Base-by-base conservation (phyloP, 2,888 invertebrate species). In the Pheosia gnoma region DNA sequence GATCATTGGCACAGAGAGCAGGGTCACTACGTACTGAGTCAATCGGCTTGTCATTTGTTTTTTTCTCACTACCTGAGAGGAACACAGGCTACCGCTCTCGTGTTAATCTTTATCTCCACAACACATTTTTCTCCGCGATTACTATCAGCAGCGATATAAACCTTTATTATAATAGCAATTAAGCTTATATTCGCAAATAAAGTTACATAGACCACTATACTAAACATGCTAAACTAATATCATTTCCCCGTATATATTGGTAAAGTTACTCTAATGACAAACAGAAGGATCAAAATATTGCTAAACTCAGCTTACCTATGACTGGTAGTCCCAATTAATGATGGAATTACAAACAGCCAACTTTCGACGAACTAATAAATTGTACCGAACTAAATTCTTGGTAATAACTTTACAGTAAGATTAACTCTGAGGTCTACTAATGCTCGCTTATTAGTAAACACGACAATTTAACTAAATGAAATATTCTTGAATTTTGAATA, bases 291-390 rank as follows among this genome's bases (percentile, higher is more conserved):
- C 82, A 81, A 86, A 58, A 87, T 87, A 85, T 86, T 85, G 75
- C 74, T 78, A 81, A 88, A 88, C 82, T 87, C 84, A 70, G 68
- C 65, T 74, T 70, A 77, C 68, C 67, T 69, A 78, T 75, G 71
- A 75, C 79, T 82, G 81, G 81, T 82, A 80, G 79, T 82, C 83
- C 82, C 80, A 86, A 89, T 87, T 89, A 87, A 88, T 86, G 83
- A 84, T 71, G 75, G 82, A 85, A 87, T 89, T 83, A 82, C 81
- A 82, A 87, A 83, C 84, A 85, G 71, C 78, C 62, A 85, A 87
- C 80, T 88, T 85, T 71, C 75, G 76, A 75, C 73, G 80, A 84
- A 82, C 80, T 84, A 80, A 85, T 87, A 87, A 88, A 84, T 86
- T 87, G 78, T 80, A 75, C 70, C 70, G 69, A 51, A 63, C 69